phyloP scores from a whole-genome alignment of 2,113 vertebrate genomes.

The Emydocephalus ijimae region DNA sequence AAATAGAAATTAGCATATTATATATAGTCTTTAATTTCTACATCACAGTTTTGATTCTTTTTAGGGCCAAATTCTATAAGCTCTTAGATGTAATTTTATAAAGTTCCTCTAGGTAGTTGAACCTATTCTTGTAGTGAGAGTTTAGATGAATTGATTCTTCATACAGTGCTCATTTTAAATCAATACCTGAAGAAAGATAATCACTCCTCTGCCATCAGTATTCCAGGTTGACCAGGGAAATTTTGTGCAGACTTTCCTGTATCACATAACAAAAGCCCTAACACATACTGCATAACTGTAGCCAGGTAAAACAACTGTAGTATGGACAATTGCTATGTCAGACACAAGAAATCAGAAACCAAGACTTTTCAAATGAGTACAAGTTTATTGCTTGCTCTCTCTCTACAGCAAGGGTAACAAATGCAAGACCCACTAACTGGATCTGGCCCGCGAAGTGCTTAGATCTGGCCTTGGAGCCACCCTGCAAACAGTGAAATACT shows the following conservation, averaged over 20 bases:
- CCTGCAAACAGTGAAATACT: too few species aligned
- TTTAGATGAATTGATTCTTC: background rate
- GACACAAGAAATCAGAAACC: background rate
- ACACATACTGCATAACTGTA: background rate
- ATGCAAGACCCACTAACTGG: too few species aligned
- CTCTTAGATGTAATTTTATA: background rate
- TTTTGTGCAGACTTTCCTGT: background rate
- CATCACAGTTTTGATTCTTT: background rate
- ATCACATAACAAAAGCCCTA: background rate
- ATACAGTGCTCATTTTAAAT: background rate
- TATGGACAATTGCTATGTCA: background rate
- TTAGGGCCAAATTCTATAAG: background rate
- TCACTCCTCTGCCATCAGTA: background rate
- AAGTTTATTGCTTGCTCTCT: background rate
- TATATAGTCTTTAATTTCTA: background rate
- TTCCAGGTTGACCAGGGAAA: background rate
- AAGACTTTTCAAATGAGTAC: background rate
- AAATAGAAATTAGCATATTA: background rate
- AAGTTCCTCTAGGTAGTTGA: background rate
- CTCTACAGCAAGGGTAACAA: background rate
- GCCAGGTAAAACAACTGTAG: background rate
- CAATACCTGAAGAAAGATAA: background rate
- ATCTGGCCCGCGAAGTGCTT: fast-evolving
- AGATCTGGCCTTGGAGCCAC: too few species aligned
- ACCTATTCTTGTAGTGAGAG: background rate